Base-by-base conservation (phyloP, 2,888 invertebrate genomes). In the Amphipoea lucens region DNA sequence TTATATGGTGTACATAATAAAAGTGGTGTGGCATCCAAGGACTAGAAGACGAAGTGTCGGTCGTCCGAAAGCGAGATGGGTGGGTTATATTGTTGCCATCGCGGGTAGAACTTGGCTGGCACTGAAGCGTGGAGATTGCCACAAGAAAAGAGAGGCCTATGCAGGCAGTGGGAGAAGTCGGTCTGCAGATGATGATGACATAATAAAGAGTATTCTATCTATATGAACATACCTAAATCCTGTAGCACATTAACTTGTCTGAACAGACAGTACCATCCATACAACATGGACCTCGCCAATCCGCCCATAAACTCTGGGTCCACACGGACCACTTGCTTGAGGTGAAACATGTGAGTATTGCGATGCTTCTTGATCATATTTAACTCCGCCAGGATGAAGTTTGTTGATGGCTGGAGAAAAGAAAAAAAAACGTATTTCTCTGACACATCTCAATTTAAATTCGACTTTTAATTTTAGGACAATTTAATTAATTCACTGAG, bases 361-460 rank as follows among this genome's bases (percentile, higher is more conserved):
- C 97, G 96, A 84, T 97, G 97, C 82, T 98, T 98, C 90, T 97
- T 97, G 81, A 97, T 94, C 91, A 97, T 97, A 90, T 98, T 97
- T 75, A 98, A 91, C 81, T 98, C 95, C 3, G 98, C 97, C 79
- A 98, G 93, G 11, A 98, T 93, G 92, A 98, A 98, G 94, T 98
- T 98, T 77, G 98, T 98, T 66, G 97, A 97, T 4, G 98, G 98
- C 98, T 98, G 94, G 42, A 0, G 5, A 51, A 5, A 45, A 29
- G 76, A 20, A 9, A 40, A 75, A 72, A 67, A 12, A 60, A n/a
- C 4, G 5, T 60, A 60, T 12, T n/a, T 60, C 12, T 65, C 65
- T 40, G 11, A 23, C 20, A 11, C 65, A 17, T 20, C 9, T 40
- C 20, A 65, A 36, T 67, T 42, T 42, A 14, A 14, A 67, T 67